Conservation (phyloP, 2,888 invertebrate species). For the Laothoe populi region DNA sequence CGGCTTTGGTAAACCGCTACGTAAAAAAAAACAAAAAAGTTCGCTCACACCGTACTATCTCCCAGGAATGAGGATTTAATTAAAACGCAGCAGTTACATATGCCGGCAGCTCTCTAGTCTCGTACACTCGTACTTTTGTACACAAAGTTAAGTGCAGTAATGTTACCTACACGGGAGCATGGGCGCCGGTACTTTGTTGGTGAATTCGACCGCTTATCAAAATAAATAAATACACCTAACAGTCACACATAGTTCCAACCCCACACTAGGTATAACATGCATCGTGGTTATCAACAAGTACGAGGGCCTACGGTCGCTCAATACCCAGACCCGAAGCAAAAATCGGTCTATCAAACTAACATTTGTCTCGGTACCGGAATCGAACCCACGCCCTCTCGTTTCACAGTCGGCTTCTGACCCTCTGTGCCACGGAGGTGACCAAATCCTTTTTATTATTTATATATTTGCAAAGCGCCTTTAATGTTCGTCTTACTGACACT, state of each 20-base stretch:
- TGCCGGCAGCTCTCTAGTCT: slow-evolving; percentile 40
- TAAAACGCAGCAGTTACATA: slow-evolving; percentile 62
- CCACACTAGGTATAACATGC: no score
- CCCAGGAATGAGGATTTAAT: slow-evolving; percentile 64
- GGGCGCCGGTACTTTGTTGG: slow-evolving; percentile 22
- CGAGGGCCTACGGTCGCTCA: no score
- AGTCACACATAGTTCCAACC: no score
- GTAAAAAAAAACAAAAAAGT: slow-evolving; percentile 45
- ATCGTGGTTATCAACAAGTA: no score
- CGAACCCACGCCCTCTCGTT: no score
- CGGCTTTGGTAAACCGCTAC: slow-evolving; percentile 44
- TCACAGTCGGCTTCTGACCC: no score
- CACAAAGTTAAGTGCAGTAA: slow-evolving; percentile 19
- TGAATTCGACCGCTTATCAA: slow-evolving; percentile 26
- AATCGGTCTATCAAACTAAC: no score
- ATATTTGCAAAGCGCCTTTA: slow-evolving; percentile 8
- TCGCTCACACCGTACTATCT: slow-evolving; percentile 48
- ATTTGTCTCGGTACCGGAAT: no score
- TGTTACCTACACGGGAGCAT: background rate
- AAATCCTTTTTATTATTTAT: slow-evolving; percentile 5
- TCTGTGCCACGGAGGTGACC: no score
- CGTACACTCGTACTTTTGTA: slow-evolving; percentile 28
- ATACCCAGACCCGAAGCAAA: no score
- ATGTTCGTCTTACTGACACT: slow-evolving; percentile 12
- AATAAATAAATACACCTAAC: no score